These are phyloP conservation scores for Notiomystis cincta DNA, from an alignment of 2,113 vertebrate genomes.

Conservation along the genomic window DNA sequence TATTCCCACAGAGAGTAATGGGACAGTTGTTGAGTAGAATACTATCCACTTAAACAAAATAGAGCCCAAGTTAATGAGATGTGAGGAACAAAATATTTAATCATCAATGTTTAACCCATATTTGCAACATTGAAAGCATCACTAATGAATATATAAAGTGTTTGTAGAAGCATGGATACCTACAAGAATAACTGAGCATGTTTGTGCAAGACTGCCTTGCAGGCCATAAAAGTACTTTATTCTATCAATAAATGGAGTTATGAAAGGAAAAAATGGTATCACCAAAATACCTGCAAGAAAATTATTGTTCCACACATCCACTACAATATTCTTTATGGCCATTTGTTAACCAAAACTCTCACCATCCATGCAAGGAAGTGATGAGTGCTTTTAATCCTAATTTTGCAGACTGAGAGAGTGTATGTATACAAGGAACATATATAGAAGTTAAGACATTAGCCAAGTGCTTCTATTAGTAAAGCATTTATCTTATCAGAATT, in stretches of 20 bases:
- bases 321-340: background rate
- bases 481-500: background rate
- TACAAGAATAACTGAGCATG: background rate
- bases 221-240: background rate
- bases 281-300: background rate
- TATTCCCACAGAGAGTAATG: background rate
- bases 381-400: background rate
- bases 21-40: background rate
- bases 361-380: background rate
- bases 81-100: background rate
- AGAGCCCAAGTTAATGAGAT: background rate
- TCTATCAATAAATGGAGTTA: background rate
- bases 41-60: background rate
- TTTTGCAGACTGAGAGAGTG: background rate
- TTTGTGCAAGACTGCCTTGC: background rate
- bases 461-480: background rate
- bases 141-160: background rate
- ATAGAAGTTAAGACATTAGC: background rate
- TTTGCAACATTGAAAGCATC: background rate
- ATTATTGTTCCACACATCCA: background rate
- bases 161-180: background rate
- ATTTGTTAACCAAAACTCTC: background rate
- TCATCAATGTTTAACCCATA: background rate
- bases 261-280: background rate
- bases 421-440: background rate